Evolutionary conservation across 1,140 invertebrate genomes (phyloP).

Genomic region (Drosophila setifemur): DNA sequence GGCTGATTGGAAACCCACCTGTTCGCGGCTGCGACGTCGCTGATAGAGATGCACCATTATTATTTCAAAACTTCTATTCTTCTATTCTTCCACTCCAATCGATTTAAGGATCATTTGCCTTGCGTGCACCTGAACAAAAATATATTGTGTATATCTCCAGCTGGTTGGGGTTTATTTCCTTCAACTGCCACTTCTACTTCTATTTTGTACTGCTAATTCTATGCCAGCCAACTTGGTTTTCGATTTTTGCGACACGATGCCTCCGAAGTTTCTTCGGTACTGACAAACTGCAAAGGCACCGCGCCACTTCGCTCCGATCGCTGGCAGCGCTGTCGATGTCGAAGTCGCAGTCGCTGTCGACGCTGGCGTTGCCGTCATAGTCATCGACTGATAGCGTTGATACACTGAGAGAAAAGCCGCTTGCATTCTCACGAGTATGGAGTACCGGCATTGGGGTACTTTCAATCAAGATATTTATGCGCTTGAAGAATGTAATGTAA

Average conservation of each 20-base stretch:
- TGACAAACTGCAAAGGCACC: slow-evolving; percentile 35
- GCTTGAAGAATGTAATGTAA: too few relatives aligned
- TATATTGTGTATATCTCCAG: not conserved
- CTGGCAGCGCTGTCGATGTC: slow-evolving; percentile 17
- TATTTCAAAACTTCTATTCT: not conserved
- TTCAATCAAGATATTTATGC: not conserved
- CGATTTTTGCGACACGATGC: slow-evolving; percentile 60
- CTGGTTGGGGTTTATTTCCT: too few relatives aligned
- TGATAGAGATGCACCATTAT: slow-evolving; percentile 70
- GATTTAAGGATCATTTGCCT: not conserved
- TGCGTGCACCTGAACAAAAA: slow-evolving; percentile 2
- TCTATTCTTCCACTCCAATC: not conserved
- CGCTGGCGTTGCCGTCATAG: not conserved
- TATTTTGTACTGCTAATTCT: too few relatives aligned
- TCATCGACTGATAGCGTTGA: slow-evolving; percentile 17
- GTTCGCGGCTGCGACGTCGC: slow-evolving; percentile 61
- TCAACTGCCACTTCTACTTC: too few relatives aligned
- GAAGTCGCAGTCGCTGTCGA: slow-evolving; percentile 6
- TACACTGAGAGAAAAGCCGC: slow-evolving; percentile 1
- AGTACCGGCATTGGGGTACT: too few relatives aligned
- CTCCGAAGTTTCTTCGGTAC: slow-evolving; percentile 60
- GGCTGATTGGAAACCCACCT: slow-evolving; percentile 50
- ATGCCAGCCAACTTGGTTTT: too few relatives aligned
- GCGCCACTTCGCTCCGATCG: slow-evolving; percentile 26
- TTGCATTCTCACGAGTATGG: too few relatives aligned